Conservation (phyloP, 2,797 vertebrate genomes). For the Gobio occitaniae region DNA sequence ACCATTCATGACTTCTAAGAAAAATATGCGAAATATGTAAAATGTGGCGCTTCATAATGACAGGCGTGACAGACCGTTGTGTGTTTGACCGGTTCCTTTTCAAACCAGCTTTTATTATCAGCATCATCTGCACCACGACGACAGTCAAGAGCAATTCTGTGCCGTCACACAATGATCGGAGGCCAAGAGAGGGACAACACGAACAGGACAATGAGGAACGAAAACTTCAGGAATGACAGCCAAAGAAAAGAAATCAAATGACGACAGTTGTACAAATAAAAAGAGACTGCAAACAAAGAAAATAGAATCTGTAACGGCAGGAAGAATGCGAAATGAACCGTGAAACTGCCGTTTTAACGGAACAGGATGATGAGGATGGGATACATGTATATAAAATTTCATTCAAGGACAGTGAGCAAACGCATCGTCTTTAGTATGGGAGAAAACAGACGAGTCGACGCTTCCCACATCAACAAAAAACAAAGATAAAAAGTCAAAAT, state of each 20-base stretch:
- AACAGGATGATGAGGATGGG: background rate
- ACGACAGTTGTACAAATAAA: constrained; percentile 28
- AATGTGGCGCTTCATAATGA: background rate
- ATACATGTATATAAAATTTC: constrained; percentile 35
- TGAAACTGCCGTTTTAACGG: constrained; percentile 8
- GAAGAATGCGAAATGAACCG: background rate
- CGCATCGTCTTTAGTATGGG: background rate
- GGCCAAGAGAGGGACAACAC: constrained; percentile 33
- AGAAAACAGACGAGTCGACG: background rate
- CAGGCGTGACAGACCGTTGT: background rate
- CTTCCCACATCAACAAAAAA: background rate
- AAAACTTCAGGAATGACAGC: background rate
- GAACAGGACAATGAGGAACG: background rate
- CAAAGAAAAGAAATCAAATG: background rate
- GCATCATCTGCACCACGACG: constrained; percentile 34
- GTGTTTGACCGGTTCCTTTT: background rate
- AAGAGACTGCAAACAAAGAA: constrained; percentile 28
- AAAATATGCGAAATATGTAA: background rate
- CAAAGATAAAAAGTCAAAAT: background rate
- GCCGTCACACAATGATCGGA: constrained; percentile 34
- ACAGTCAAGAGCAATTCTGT: constrained; percentile 20
- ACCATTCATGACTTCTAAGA: background rate
- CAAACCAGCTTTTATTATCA: constrained; percentile 53
- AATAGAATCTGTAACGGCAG: background rate
- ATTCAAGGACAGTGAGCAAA: background rate